Evolutionary conservation across 2,797 vertebrate genomes (phyloP).

Genomic region (Chiloscyllium punctatum): DNA sequence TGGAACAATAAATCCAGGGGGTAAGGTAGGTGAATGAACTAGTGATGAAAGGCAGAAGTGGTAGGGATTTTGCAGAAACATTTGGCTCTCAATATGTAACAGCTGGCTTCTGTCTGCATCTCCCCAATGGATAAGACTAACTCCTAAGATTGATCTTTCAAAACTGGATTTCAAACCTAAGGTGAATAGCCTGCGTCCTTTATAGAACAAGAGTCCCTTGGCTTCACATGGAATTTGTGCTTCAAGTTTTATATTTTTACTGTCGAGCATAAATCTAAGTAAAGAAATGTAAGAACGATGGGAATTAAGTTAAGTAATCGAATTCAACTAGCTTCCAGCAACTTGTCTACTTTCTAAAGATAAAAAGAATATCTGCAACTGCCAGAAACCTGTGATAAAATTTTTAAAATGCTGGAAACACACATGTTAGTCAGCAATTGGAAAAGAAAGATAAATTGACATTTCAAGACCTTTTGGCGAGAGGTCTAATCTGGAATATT

Average conservation of each 20-base stretch:
- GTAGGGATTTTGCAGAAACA: neutral
- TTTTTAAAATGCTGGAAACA: neutral
- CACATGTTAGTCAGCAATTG: neutral
- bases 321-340: neutral
- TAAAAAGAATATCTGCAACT: neutral
- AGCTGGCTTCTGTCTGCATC: slow-evolving; percentile 1
- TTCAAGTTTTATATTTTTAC: neutral
- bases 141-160: neutral
- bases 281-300: neutral
- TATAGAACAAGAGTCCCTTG: neutral
- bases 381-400: neutral
- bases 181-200: neutral
- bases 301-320: neutral
- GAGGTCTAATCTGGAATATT: neutral
- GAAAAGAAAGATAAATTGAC: slow-evolving; percentile 7
- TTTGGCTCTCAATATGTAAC: neutral
- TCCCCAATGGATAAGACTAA: neutral
- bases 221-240: neutral
- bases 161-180: neutral
- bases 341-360: neutral
- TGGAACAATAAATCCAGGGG: neutral
- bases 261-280: neutral
- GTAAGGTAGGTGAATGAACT: slow-evolving; percentile 18
- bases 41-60: slow-evolving; percentile 13
- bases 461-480: neutral